Conservation (phyloP, 2,888 invertebrate genomes). For the Ormia ochracea region DNA sequence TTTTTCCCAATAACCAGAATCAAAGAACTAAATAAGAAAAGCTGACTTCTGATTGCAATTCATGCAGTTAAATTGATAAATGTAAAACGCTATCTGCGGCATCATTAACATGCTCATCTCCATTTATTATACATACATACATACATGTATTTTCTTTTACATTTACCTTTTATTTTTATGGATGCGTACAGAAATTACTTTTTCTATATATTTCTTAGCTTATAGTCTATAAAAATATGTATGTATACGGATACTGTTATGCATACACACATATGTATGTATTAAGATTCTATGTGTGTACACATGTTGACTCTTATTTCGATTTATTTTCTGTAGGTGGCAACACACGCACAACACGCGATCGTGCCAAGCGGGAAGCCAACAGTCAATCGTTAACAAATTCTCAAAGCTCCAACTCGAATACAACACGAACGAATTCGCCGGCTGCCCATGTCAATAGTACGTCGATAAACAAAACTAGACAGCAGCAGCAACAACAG, state of each 20-base stretch:
- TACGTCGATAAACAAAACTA: conserved; percentile 56
- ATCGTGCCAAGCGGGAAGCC: conserved; percentile 76
- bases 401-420: conserved; percentile 65
- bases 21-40: conserved; percentile 1
- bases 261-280: background rate
- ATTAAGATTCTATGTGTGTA: background rate
- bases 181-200: no score
- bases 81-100: conserved; percentile 23
- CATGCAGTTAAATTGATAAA: background rate
- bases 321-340: conserved; percentile 64
- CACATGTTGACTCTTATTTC: background rate
- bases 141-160: background rate
- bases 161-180: no score
- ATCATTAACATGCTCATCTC: conserved; percentile 21
- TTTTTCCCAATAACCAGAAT: background rate
- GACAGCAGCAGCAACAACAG: conserved; percentile 67
- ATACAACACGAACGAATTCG: conserved; percentile 61
- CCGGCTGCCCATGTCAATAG: conserved; percentile 61
- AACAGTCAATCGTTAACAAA: conserved; percentile 68
- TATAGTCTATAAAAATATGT: no score
- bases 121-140: background rate
- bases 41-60: conserved; percentile 36
- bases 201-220: no score
- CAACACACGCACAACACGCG: conserved; percentile 75
- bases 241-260: no score